phyloP scores from a whole-genome alignment of 2,888 invertebrate species.

The Limenitis camilla region DNA sequence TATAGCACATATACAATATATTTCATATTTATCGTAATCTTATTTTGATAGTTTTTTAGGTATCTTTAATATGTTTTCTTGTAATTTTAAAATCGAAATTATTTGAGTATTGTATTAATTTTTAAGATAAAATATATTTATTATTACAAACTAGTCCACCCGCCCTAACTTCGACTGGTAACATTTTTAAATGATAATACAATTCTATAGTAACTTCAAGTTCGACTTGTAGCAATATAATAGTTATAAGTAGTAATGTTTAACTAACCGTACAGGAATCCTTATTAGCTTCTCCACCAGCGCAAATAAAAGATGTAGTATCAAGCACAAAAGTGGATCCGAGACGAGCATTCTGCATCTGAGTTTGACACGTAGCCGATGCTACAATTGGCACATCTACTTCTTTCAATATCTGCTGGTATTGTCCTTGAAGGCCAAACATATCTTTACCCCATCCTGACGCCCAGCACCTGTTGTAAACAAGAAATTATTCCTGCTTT shows the following conservation, averaged over 20 bases:
- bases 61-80: too few relatives aligned
- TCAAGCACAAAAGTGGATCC: conserved; percentile 77
- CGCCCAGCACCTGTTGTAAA: conserved; percentile 72
- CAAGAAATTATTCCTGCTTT: background rate
- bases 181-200: too few relatives aligned
- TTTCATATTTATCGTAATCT: background rate
- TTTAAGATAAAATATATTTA: too few relatives aligned
- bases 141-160: too few relatives aligned
- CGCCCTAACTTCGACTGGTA: too few relatives aligned
- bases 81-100: too few relatives aligned
- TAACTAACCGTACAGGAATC: conserved; percentile 84
- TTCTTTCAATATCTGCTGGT: conserved; percentile 81
- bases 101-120: too few relatives aligned
- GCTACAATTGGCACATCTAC: conserved; percentile 83
- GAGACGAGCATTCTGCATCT: conserved; percentile 78
- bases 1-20: background rate
- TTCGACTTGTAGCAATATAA: background rate
- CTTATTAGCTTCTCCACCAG: conserved; percentile 83
- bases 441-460: conserved; percentile 93
- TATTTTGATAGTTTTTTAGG: too few relatives aligned
- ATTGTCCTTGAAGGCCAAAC: conserved; percentile 74
- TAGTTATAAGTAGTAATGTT: background rate
- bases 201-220: too few relatives aligned
- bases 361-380: conserved; percentile 77
- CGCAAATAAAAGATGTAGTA: conserved; percentile 82